Conservation (phyloP, 2,797 vertebrate genomes). For the Mormyrops attenuatus region DNA sequence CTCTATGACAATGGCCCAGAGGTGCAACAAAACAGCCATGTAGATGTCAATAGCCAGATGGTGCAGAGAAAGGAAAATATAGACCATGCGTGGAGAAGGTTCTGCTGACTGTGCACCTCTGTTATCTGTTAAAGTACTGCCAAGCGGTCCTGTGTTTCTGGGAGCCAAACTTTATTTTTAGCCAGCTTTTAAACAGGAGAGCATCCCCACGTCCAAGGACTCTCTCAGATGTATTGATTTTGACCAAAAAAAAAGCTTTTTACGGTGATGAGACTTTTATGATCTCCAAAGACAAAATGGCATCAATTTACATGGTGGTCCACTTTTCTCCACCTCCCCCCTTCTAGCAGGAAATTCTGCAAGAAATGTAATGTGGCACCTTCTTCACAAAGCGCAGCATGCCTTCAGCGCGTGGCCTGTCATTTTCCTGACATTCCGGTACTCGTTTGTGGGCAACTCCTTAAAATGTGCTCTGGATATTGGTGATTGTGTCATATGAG, state of each 20-base stretch:
- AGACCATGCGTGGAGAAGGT: neutral
- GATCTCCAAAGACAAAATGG: neutral
- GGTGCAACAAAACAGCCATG: slow-evolving; percentile 1
- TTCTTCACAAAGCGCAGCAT: neutral
- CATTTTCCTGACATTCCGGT: neutral
- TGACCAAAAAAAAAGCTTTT: neutral
- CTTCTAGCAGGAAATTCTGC: neutral
- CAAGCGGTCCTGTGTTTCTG: neutral
- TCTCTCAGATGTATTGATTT: neutral
- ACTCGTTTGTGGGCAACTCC: neutral
- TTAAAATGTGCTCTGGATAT: neutral
- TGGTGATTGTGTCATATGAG: neutral
- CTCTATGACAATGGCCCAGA: neutral
- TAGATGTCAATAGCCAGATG: neutral
- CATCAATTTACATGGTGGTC: neutral
- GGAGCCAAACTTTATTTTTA: neutral
- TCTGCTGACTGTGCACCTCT: slow-evolving; percentile 4
- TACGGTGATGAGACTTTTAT: neutral
- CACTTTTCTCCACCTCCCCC: neutral
- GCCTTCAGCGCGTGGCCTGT: neutral
- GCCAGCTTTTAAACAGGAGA: neutral
- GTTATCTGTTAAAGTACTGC: neutral
- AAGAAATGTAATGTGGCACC: neutral
- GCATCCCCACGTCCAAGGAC: neutral
- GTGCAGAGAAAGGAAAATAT: neutral